Conservation (phyloP, 2,888 invertebrate species). For the Drosophila paracracens region DNA sequence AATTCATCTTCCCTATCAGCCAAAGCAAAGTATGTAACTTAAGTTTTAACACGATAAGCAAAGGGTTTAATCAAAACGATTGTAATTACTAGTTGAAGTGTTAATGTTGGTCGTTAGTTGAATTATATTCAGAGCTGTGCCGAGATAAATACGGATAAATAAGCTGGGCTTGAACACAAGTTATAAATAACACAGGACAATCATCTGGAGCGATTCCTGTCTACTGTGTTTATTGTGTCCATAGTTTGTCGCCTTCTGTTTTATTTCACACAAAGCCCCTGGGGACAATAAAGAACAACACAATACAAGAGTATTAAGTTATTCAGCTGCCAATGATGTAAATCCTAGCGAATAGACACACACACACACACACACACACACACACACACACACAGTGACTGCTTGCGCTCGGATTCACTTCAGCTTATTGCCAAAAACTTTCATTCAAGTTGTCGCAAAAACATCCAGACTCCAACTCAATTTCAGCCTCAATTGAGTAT, state of each 20-base stretch:
- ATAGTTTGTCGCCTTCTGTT: conserved; percentile 16
- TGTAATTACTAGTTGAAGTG: background rate
- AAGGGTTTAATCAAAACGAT: background rate
- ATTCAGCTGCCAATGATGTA: conserved; percentile 32
- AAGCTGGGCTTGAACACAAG: conserved; percentile 9
- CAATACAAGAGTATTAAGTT: conserved; percentile 26
- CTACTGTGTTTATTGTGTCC: background rate
- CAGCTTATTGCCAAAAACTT: conserved; percentile 26
- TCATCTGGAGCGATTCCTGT: background rate
- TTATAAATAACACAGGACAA: conserved; percentile 1
- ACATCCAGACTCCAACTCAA: background rate
- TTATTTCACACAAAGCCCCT: conserved; percentile 17
- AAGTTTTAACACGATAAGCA: background rate
- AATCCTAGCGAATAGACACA: conserved; percentile 10
- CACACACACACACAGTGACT: background rate
- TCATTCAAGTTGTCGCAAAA: conserved; percentile 5
- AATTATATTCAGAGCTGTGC: background rate
- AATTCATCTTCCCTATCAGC: background rate
- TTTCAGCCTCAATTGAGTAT: conserved; percentile 36
- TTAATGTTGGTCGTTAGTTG: background rate
- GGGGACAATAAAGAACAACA: background rate
- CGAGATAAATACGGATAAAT: background rate
- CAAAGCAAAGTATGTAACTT: background rate
- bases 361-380: background rate
- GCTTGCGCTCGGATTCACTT: conserved; percentile 4